Base-by-base conservation (phyloP, 1,140 invertebrate genomes). In the Drosophila azteca region DNA sequence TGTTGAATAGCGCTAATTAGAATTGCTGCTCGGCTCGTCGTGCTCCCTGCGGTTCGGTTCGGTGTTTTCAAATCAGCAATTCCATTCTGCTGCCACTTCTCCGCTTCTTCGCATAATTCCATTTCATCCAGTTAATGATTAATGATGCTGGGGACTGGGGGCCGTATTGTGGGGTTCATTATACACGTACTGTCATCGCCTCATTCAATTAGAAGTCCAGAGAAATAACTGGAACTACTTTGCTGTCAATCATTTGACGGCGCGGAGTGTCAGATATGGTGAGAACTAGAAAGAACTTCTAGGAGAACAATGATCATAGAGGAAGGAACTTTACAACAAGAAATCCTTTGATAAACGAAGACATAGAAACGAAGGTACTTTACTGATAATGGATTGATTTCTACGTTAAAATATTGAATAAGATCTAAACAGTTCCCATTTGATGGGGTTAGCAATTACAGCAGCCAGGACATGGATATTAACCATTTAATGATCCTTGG, bases 1-100 rank as follows among this genome's bases (percentile, higher is more conserved):
- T 44, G 48, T 69, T 88, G 73, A 83, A 88, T 88, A 73, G 79
- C 76, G 68, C 84, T 83, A 88, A 88, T 88, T 88, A 88, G 83
- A 87, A 87, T 87, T 77, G 79, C 61, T 44, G 79, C 49, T 51
- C 51, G 60, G 75, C 49, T 51, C 51, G 60, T 67, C 61, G 71
- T 65, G 77, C 65, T 57, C 57, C 65, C 54, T 65, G 68, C 66
- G 29, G 77, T 44, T 74, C 69, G 53, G 17, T 43, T 75, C 69
- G 53, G 54, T 75, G 74, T 70, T 45, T 65, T 55, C 69, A 51
- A 77, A 62, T 87, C 69, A 62, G 44, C 48, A 54, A 71, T 71
- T 71, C 68, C 70, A 71, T 58, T 71, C 66, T 59, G 35, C 35
- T 39, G 11, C 35, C 35, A 39, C 35, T 13, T 39, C 35, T 39